Evolutionary conservation across 2,797 vertebrate genomes (phyloP), one percentile per base, ranked within the genome.

Genomic region (Champsocephalus esox): DNA sequence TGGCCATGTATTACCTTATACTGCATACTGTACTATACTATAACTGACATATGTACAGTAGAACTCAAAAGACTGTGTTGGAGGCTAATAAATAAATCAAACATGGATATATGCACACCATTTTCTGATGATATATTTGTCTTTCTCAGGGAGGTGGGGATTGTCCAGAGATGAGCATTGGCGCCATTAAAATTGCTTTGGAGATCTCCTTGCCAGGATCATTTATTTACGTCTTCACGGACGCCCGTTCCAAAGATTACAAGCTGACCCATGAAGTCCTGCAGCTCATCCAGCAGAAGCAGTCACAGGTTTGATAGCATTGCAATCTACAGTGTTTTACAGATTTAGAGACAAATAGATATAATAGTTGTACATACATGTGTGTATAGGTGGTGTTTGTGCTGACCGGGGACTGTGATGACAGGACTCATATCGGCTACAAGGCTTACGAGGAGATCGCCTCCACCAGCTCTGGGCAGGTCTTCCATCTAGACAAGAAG

Each of bases 111-210:
- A 17, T 5, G 9, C 17, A 32, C 32, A 61, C 41, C 17, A 17
- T 74, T 52, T 76, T 51, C 68, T 66, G 60, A 80, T 66, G 66
- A 66, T 52, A 24, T 12, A 48, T 12, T 34, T 50, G 11, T 85
- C 0, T 24, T 75, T 51, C 73, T 84, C 90, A 99, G 98, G 98
- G 98, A 67, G 98, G 98, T 41, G 98, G 98, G 10, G 98, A 99
- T 83, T 99, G 98, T 91, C 98, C 98, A 14, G 98, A 99, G 92
- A 99, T 99, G 98, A 99, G 98, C 90, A 96, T 99, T 0, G 97
- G 98, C 12, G 98, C 98, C 82, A 99, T 99, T 85, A 99, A 99
- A 93, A 99, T 98, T 0, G 98, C 98, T 75, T 88, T 99, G 85
- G 98, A 99, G 89, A 99, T 99, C 82, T 99, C 98, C 54, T 92